phyloP scores from a whole-genome alignment of 1,140 invertebrate genomes.

The Rhyacophila brunnea region DNA sequence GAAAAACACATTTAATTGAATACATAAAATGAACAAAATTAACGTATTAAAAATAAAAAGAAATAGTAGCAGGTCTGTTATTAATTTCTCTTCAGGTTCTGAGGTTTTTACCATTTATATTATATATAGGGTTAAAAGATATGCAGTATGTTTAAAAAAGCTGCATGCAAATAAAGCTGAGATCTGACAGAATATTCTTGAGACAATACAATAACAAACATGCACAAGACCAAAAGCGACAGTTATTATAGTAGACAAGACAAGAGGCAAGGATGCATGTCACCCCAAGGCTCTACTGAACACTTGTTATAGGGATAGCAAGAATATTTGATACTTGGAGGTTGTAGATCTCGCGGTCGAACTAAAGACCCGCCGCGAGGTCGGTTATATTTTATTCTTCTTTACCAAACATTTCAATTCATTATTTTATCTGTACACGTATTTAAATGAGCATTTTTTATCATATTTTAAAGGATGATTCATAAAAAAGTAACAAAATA shows the following conservation, averaged over 20 bases:
- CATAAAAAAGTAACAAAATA: constrained; percentile 15
- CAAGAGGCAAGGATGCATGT: constrained; percentile 12
- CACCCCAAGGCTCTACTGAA: constrained; percentile 1
- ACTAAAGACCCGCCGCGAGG: constrained; percentile 24
- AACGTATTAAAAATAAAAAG: too few species aligned
- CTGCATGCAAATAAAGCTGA: constrained; percentile 32
- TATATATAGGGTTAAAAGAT: too few species aligned
- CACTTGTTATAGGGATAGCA: constrained; percentile 21
- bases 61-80: too few species aligned
- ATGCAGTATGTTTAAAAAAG: constrained; percentile 1
- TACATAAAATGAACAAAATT: too few species aligned
- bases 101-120: too few species aligned
- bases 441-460: constrained; percentile 26
- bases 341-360: constrained; percentile 30
- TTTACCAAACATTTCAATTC: constrained; percentile 28
- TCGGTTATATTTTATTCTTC: constrained; percentile 29
- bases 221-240: constrained; percentile 30
- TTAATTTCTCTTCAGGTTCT: too few species aligned
- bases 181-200: constrained; percentile 1
- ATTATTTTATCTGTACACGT: constrained; percentile 25
- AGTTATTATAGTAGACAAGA: constrained; percentile 25
- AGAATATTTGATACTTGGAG: constrained; percentile 37
- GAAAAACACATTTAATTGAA: too few species aligned
- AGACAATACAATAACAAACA: constrained; percentile 9
- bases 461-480: constrained; percentile 26